Evolutionary conservation across 1,140 invertebrate genomes (phyloP), one percentile per base, ranked within the genome.

Genomic region (Scaptodrosophila lebanonensis): DNA sequence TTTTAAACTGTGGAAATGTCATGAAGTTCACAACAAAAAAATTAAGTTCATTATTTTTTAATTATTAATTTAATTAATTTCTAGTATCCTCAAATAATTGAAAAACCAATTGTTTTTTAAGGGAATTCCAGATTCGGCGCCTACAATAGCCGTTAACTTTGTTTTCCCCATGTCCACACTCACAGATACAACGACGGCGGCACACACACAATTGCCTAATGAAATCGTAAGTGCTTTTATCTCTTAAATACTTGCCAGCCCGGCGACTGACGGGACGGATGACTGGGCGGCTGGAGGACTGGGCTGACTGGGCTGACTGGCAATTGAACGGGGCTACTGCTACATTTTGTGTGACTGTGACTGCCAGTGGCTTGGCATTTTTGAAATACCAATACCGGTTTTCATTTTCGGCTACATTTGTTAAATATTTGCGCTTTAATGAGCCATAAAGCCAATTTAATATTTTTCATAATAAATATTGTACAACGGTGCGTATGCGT

Each of bases 141-240:
- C n/a, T n/a, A n/a, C n/a, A n/a, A n/a, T n/a, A n/a, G 47, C 50
- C 68, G 62, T 67, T 79, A 68, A 79, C 65, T 77, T 77, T 79
- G 68, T 77, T 77, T 73, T 65, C 8, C 8, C 8, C 8, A 25
- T 25, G 3, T 25, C 22, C 8, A 25, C 22, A 25, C 22, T 25
- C 22, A 25, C 22, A 4, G 3, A 25, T 25, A 25, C 3, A 8
- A 3, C 3, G 3, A 25, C 22, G 8, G 68, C 68, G 60, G 68
- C 63, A 66, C 56, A 79, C 13, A 27, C 42, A 20, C 25, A 38
- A 65, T 82, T 82, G 68, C 69, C 73, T 82, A 79, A 79, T 79
- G 73, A 79, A 79, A 79, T 79, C 75, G 75, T 82, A 82, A 79
- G 75, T 79, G 75, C 75, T 79, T 75, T 79, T 79, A 75, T 79